A percentile compares a stretch with the other conserved stretches of the same genome.
phyloP scores from a whole-genome alignment of 2,113 vertebrate species.

The Arenaria interpres region DNA sequence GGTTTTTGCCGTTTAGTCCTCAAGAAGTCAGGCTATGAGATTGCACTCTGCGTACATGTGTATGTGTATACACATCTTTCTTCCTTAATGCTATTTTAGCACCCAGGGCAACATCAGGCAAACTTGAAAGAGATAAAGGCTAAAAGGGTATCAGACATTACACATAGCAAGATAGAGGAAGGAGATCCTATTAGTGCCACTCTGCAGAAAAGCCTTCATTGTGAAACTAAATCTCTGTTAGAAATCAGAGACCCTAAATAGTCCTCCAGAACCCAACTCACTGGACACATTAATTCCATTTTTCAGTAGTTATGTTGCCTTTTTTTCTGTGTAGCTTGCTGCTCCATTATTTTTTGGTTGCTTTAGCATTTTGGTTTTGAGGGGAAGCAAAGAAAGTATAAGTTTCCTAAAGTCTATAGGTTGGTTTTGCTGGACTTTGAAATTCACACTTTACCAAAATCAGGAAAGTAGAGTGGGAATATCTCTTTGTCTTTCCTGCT shows the following conservation, averaged over 20 bases:
- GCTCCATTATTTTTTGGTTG: background rate
- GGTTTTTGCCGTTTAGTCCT: background rate
- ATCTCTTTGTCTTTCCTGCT: background rate
- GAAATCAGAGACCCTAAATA: background rate
- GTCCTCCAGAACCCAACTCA: background rate
- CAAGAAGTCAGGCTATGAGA: background rate
- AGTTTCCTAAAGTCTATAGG: background rate
- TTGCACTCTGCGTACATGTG: fast-evolving
- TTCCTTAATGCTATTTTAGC: background rate
- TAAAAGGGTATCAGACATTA: background rate
- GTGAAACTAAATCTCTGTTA: background rate
- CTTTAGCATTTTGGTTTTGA: background rate
- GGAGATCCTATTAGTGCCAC: background rate
- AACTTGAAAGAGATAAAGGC: background rate
- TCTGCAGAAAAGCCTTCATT: background rate
- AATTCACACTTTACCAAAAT: background rate
- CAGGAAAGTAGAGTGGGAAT: background rate
- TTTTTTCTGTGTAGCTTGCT: background rate
- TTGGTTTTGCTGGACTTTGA: background rate
- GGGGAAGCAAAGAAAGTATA: background rate
- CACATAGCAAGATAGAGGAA: background rate
- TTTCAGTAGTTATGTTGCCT: background rate
- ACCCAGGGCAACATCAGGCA: background rate
- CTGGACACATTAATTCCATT: background rate
- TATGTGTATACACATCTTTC: background rate